Conservation (phyloP, 2,113 vertebrate species). For the Nibea coibor region DNA sequence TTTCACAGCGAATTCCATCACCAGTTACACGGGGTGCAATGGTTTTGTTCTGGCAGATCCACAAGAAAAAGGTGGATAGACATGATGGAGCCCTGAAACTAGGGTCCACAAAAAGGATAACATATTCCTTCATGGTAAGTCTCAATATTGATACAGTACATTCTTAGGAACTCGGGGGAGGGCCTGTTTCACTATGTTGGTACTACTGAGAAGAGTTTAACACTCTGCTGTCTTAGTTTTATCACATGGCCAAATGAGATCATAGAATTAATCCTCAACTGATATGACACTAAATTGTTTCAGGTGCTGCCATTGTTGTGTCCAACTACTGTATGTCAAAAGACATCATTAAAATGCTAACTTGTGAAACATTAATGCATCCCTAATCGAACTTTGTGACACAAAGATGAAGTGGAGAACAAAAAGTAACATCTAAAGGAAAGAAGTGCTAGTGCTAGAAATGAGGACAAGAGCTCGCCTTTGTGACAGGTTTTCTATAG, state of each 20-base stretch:
- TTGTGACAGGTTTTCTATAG: constrained; percentile 34
- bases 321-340: not conserved
- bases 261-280: not conserved
- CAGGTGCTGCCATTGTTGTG: not conserved
- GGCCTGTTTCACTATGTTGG: not conserved
- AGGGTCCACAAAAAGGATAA: not conserved
- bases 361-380: not conserved
- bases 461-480: constrained; percentile 40
- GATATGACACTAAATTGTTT: not conserved
- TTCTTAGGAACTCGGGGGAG: not conserved
- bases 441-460: constrained; percentile 4
- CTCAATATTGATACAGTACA: not conserved
- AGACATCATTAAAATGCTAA: not conserved
- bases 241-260: not conserved
- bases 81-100: not conserved
- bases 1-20: constrained; percentile 2
- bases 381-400: not conserved
- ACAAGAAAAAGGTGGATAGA: not conserved
- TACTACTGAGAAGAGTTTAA: not conserved
- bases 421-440: not conserved
- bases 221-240: not conserved
- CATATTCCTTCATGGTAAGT: not conserved
- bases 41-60: not conserved
- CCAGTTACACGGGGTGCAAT: constrained; percentile 7
- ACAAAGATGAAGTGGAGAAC: not conserved